Conservation (phyloP, 2,113 vertebrate species). For the Eurypyga helias region DNA sequence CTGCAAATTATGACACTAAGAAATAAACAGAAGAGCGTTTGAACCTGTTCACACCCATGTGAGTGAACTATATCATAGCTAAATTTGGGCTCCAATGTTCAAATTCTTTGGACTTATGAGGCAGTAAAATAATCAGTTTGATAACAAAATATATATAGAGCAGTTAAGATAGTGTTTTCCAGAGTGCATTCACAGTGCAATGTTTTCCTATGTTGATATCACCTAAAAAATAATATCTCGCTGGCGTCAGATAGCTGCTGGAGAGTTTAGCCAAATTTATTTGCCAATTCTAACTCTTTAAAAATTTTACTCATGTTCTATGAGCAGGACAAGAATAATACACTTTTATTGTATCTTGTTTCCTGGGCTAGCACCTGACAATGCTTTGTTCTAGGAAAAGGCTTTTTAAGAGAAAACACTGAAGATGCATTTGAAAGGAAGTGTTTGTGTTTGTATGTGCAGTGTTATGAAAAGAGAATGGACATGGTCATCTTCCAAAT, state of each 20-base stretch:
- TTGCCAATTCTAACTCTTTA: not conserved
- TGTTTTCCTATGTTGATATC: not conserved
- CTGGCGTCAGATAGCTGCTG: not conserved
- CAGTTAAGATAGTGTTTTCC: not conserved
- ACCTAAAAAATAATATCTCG: not conserved
- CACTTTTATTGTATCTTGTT: not conserved
- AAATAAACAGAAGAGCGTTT: not conserved
- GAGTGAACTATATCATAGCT: not conserved
- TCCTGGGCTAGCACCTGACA: constrained; percentile 1
- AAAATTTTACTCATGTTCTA: not conserved
- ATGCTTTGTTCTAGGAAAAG: not conserved
- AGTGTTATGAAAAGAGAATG: not conserved
- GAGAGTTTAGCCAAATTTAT: not conserved
- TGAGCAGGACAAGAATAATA: not conserved
- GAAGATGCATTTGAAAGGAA: constrained; percentile 23
- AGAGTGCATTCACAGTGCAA: not conserved
- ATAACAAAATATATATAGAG: not conserved
- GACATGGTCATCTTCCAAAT: constrained; percentile 11
- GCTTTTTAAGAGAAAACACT: not conserved
- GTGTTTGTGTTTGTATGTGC: not conserved
- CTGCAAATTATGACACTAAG: not conserved
- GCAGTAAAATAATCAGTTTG: not conserved
- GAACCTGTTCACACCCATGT: not conserved
- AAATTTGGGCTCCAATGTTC: not conserved
- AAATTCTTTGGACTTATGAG: not conserved